These are phyloP conservation scores for Panurus biarmicus DNA, from an alignment of 2,113 vertebrate genomes.

Conservation along the genomic window DNA sequence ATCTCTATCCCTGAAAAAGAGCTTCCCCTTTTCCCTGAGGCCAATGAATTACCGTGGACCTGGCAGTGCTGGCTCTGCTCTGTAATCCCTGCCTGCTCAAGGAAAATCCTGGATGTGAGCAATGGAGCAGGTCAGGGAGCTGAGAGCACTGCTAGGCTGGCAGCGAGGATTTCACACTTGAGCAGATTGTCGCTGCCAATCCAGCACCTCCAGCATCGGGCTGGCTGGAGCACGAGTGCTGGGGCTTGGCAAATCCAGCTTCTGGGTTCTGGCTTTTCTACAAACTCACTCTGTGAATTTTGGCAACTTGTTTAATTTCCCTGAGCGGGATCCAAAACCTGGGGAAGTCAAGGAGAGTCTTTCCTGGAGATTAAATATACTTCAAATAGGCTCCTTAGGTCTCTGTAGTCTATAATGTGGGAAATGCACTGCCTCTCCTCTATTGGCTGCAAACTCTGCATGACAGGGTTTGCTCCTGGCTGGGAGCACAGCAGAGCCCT, in stretches of 20 bases:
- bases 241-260: not conserved
- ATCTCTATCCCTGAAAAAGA: not conserved
- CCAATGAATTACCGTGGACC: not conserved
- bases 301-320: conserved; percentile 20
- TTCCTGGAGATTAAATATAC: not conserved
- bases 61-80: not conserved
- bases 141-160: not conserved
- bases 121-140: not conserved
- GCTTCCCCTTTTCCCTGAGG: not conserved
- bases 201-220: not conserved
- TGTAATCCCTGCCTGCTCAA: not conserved
- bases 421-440: not conserved
- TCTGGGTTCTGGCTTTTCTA: not conserved
- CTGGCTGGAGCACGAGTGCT: not conserved
- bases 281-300: not conserved
- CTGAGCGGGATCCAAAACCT: not conserved
- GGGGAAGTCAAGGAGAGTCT: not conserved
- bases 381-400: not conserved
- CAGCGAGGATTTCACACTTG: not conserved
- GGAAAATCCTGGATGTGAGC: conserved; percentile 31
- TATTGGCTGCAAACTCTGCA: not conserved
- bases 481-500: not conserved
- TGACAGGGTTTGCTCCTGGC: not conserved
- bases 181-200: conserved; percentile 40
- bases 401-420: not conserved